phyloP scores from a whole-genome alignment of 1,140 invertebrate species.

The Dendroctonus ponderosae region DNA sequence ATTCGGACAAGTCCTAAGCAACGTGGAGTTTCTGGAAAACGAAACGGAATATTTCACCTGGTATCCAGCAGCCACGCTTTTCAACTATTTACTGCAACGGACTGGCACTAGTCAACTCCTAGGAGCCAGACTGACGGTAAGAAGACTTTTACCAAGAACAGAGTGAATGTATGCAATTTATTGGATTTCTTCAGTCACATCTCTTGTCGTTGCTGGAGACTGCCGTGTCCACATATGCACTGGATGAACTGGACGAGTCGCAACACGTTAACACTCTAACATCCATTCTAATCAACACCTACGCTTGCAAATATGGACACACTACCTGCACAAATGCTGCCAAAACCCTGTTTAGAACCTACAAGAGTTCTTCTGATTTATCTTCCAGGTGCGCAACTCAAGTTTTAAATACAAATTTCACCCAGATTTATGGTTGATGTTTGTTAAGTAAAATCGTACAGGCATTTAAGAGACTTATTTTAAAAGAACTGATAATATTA shows the following conservation, averaged over 20 bases:
- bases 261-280: constrained; percentile 48
- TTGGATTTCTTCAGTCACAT: constrained; percentile 9
- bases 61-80: constrained; percentile 56
- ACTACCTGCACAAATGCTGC: constrained; percentile 51
- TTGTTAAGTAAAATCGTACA: constrained; percentile 1
- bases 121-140: constrained; percentile 18
- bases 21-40: constrained; percentile 58
- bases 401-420: too few relatives aligned
- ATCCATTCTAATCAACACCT: constrained; percentile 50
- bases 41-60: constrained; percentile 66
- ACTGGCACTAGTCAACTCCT: constrained; percentile 2
- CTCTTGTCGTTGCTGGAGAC: constrained; percentile 9
- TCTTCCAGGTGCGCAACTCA: too few relatives aligned
- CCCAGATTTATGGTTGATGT: constrained; percentile 19
- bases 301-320: constrained; percentile 56
- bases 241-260: constrained; percentile 34
- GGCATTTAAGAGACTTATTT: constrained; percentile 1
- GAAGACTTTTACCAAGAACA: not conserved
- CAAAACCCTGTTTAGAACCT: constrained; percentile 41
- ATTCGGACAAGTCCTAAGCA: constrained; percentile 55
- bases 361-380: constrained; percentile 14
- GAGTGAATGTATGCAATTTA: not conserved
- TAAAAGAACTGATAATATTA: not conserved
- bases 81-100: constrained; percentile 14
- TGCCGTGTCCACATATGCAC: constrained; percentile 15